Base-by-base conservation (phyloP, 1,140 invertebrate species). In the Parapsyche elsis region DNA sequence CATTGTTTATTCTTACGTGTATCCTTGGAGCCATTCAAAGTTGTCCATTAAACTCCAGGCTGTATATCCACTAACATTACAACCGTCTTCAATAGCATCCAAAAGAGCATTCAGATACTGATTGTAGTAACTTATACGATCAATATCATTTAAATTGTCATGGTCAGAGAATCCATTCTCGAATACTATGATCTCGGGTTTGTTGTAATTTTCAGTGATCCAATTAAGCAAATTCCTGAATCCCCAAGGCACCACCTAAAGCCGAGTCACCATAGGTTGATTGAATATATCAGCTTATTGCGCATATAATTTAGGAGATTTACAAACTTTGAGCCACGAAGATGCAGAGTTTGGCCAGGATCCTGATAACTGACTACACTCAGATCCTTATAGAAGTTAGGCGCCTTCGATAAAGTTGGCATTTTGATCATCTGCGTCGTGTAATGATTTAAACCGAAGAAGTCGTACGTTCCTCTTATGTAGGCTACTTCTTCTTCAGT, bases 41-140 rank as follows among this genome's bases (percentile, higher is more conserved):
- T 92, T 94, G 82, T 95, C 94, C 87, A 94, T 90, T 23, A 95
- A 84, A 71, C 91, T 92, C 93, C 93, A 94, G 14, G 89, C 89
- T 26, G 91, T 91, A 81, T 94, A 95, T 0, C 90, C 92, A 46
- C 87, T 89, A 0, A 96, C 87, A 83, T 95, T 91, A 44, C 90
- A 92, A 0, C 91, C 91, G 83, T 94, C 92, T 30, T 90, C 86
- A n/a, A 94, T 89, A 2, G 94, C 93, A 85, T 92, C 90, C 7
- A 94, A 85, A 76, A 94, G 85, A 53, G 92, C 90, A 80, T 90
- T 90, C 23, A 95, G 88, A 84, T 95, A 93, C 77, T 83, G 0
- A 61, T 61, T 87, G 0, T 88, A 87, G 80, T 89, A 91, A 57
- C 86, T 85, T 9, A 88, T 84, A 9, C 87, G 86, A 21, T 83